phyloP scores from a whole-genome alignment of 2,113 vertebrate genomes.

The Tragelaphus scriptus region DNA sequence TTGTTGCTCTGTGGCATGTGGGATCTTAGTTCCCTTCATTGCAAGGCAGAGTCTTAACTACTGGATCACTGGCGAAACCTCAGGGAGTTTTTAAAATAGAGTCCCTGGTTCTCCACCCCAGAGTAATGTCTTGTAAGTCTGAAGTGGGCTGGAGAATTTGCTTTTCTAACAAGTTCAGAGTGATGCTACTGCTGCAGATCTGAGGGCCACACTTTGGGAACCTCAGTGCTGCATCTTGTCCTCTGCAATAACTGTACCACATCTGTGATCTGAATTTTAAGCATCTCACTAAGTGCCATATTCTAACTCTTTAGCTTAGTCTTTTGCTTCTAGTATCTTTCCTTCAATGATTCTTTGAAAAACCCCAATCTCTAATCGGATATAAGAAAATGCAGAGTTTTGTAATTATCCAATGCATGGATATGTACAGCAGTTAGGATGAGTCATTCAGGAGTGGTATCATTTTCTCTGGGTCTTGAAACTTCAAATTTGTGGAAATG shows the following conservation, averaged over 20 bases:
- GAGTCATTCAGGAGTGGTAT: not conserved
- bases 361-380: not conserved
- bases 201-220: not conserved
- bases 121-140: not conserved
- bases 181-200: not conserved
- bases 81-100: not conserved
- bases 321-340: not conserved
- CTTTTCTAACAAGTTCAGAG: not conserved
- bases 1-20: not conserved
- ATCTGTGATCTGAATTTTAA: not conserved
- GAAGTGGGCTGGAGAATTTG: not conserved
- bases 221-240: rapidly evolving
- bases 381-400: not conserved
- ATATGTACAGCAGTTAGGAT: not conserved
- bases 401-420: not conserved
- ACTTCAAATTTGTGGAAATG: conserved; percentile 14
- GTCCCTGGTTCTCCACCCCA: rapidly evolving
- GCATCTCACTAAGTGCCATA: not conserved
- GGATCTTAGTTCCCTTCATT: not conserved
- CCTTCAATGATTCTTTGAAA: not conserved
- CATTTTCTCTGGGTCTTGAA: not conserved
- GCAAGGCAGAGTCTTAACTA: not conserved
- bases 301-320: not conserved
- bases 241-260: not conserved
- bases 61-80: rapidly evolving